These are phyloP conservation scores for Kradibia gibbosae DNA, from an alignment of 1,140 invertebrate genomes.

Conservation along the genomic window DNA sequence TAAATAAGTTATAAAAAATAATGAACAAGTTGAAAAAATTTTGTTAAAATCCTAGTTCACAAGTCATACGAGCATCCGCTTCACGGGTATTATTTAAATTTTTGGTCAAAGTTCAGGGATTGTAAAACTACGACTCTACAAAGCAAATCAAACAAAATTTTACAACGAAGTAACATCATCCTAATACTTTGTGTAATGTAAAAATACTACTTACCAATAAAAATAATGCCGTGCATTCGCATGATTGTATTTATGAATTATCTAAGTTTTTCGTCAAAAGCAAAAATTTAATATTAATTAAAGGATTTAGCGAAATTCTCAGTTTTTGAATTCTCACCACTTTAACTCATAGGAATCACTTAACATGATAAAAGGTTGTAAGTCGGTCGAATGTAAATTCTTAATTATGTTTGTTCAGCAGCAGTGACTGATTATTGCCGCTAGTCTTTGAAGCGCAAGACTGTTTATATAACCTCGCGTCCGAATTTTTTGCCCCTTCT, in stretches of 20 bases:
- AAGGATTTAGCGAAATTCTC: neutral
- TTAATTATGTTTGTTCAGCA: neutral
- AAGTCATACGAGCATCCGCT: conserved; percentile 12
- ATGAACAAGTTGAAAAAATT: neutral
- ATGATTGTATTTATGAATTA: neutral
- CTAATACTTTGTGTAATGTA: too few relatives aligned
- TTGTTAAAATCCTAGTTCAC: conserved; percentile 9
- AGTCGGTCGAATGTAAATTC: neutral
- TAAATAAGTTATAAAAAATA: neutral
- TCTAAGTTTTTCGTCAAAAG: too few relatives aligned
- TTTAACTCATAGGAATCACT: neutral
- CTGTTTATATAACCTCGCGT: conserved; percentile 44
- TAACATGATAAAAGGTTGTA: conserved; percentile 26
- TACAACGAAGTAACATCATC: neutral
- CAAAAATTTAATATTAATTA: neutral
- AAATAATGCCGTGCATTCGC: neutral
- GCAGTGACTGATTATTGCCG: conserved; percentile 39
- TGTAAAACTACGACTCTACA: neutral
- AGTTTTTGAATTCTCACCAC: too few relatives aligned
- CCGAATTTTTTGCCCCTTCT: neutral
- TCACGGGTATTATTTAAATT: neutral
- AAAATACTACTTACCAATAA: conserved; percentile 27
- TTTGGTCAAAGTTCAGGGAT: neutral
- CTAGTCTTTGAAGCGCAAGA: conserved; percentile 35
- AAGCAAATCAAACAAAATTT: neutral